These are phyloP conservation scores for Hipparchia semele DNA, from an alignment of 2,888 invertebrate species.

Conservation along the genomic window DNA sequence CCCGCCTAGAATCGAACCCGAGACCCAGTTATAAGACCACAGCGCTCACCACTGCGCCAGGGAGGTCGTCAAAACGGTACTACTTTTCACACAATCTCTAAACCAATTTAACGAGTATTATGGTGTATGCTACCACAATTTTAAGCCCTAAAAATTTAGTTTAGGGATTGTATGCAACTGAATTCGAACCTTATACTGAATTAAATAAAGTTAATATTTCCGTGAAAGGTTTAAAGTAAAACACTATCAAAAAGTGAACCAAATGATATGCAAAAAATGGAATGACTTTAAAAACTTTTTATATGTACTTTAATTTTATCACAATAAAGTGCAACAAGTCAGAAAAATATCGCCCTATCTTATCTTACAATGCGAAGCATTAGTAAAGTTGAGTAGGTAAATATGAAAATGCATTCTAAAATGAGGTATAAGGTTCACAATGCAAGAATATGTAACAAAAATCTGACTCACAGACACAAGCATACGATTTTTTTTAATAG, in stretches of 20 bases:
- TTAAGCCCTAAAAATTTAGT: too few relatives aligned
- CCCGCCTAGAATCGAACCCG: too few relatives aligned
- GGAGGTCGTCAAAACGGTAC: too few relatives aligned
- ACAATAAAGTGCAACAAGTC: conserved; percentile 28
- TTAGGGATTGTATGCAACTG: too few relatives aligned
- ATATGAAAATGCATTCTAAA: conserved; percentile 26
- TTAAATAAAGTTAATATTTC: background rate
- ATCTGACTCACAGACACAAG: background rate
- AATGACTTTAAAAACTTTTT: conserved; percentile 29
- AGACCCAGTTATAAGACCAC: too few relatives aligned
- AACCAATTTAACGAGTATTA: too few relatives aligned
- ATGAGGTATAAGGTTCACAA: conserved; percentile 12
- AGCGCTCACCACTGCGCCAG: too few relatives aligned
- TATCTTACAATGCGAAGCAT: conserved; percentile 17
- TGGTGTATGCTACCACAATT: too few relatives aligned
- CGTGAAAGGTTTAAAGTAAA: background rate
- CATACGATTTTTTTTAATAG: too few relatives aligned
- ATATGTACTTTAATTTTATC: conserved; percentile 24
- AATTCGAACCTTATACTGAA: background rate
- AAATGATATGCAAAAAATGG: conserved; percentile 24
- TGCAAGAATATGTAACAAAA: conserved; percentile 6
- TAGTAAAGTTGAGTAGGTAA: background rate
- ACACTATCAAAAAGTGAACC: conserved; percentile 22
- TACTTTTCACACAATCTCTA: too few relatives aligned
- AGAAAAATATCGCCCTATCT: conserved; percentile 18